These are phyloP conservation scores for Pissodes strobi DNA, from an alignment of 1,140 invertebrate species.

Conservation along the genomic window DNA sequence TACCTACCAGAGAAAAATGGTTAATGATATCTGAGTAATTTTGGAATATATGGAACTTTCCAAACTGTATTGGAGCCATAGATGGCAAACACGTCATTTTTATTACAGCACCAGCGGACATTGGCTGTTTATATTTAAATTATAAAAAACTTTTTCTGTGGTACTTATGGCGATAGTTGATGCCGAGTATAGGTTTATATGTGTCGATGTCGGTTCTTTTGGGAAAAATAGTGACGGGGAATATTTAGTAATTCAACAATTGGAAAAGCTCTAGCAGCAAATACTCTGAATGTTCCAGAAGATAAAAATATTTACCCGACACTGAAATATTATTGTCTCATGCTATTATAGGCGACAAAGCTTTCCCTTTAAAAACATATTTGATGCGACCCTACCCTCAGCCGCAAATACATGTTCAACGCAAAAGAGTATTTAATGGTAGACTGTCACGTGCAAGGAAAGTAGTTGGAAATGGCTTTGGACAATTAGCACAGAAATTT, in stretches of 20 bases:
- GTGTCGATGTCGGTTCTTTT: not conserved
- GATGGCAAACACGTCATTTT: not conserved
- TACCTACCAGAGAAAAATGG: no score
- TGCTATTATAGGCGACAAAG: not conserved
- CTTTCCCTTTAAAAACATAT: not conserved
- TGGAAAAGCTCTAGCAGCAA: not conserved
- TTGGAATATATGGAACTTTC: no score
- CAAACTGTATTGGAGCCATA: not conserved
- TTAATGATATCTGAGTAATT: no score
- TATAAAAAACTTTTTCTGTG: not conserved
- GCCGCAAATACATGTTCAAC: not conserved
- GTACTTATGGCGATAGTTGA: not conserved
- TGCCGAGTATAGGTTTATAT: not conserved
- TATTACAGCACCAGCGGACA: not conserved
- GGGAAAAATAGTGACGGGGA: conserved; percentile 7
- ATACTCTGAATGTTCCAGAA: not conserved
- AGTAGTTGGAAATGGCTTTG: not conserved
- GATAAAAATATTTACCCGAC: not conserved
- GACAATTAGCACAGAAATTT: no score
- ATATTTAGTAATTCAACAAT: conserved; percentile 5
- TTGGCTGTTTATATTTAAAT: no score
- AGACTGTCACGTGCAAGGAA: not conserved
- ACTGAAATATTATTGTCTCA: not conserved
- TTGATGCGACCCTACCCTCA: not conserved
- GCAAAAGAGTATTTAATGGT: not conserved